Conservation (phyloP, 2,888 invertebrate species). For the Parochlus steinenii region DNA sequence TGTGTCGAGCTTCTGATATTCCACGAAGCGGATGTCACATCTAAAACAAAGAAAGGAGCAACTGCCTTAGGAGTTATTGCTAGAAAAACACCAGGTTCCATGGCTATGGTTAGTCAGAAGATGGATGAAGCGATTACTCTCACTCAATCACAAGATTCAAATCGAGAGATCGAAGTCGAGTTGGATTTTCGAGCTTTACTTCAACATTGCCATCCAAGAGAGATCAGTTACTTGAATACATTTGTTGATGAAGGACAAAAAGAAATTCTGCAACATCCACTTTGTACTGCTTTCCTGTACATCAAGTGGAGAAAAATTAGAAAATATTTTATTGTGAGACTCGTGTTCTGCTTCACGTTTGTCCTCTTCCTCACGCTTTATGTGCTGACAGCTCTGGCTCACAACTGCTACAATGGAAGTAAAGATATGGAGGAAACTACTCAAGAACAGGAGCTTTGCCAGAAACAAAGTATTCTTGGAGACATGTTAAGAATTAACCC, state of each 20-base stretch:
- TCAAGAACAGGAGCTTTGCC: slow-evolving; percentile 56
- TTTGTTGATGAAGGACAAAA: slow-evolving; percentile 82
- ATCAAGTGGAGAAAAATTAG: slow-evolving; percentile 83
- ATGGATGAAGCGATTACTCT: slow-evolving; percentile 64
- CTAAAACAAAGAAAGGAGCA: slow-evolving; percentile 72
- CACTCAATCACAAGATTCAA: slow-evolving; percentile 61
- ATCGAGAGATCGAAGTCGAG: slow-evolving; percentile 64
- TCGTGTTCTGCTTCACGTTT: slow-evolving; percentile 63
- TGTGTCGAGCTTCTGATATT: slow-evolving; percentile 72
- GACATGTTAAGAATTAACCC: slow-evolving; percentile 59
- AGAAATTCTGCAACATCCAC: slow-evolving; percentile 67
- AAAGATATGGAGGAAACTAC: slow-evolving; percentile 56
- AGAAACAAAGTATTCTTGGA: slow-evolving; percentile 61
- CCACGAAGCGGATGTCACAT: slow-evolving; percentile 81
- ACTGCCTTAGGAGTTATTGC: slow-evolving; percentile 73
- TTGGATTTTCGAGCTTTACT: slow-evolving; percentile 67
- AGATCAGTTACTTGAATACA: slow-evolving; percentile 72
- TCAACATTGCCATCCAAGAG: slow-evolving; percentile 67
- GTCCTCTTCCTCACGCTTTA: slow-evolving; percentile 66
- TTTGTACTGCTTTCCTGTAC: slow-evolving; percentile 74
- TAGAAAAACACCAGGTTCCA: slow-evolving; percentile 70
- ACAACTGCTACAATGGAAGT: slow-evolving; percentile 71
- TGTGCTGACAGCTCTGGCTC: slow-evolving; percentile 64
- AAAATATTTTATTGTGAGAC: slow-evolving; percentile 67
- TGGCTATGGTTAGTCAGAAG: slow-evolving; percentile 67